phyloP scores from a whole-genome alignment of 2,797 vertebrate genomes.

The Anguilla anguilla region DNA sequence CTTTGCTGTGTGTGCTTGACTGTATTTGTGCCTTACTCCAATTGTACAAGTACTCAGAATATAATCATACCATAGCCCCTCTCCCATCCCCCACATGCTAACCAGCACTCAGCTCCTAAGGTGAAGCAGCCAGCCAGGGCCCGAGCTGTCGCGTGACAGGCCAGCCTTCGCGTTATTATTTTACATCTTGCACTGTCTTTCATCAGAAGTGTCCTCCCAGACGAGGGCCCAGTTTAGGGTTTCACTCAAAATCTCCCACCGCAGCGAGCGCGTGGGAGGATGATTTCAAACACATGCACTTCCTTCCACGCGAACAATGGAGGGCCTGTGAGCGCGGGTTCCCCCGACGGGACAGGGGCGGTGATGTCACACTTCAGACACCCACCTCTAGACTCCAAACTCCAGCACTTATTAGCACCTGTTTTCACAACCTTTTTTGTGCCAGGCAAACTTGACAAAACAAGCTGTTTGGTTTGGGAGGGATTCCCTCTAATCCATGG shows the following conservation, averaged over 20 bases:
- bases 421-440: conserved; percentile 53
- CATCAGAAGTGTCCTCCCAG: conserved; percentile 72
- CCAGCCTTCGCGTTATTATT: conserved; percentile 74
- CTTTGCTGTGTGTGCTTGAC: neutral
- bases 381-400: conserved; percentile 56
- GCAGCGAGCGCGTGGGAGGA: conserved; percentile 80
- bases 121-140: conserved; percentile 42
- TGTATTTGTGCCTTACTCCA: neutral
- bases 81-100: neutral
- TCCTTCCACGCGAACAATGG: conserved; percentile 77
- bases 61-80: neutral
- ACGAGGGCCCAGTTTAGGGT: conserved; percentile 61
- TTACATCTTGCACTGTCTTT: conserved; percentile 77
- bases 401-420: conserved; percentile 60
- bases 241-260: conserved; percentile 72
- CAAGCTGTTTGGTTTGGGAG: conserved; percentile 54
- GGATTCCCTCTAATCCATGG: conserved; percentile 23
- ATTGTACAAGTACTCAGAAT: neutral
- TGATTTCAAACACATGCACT: conserved; percentile 84
- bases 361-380: conserved; percentile 70
- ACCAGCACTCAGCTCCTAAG: conserved; percentile 22
- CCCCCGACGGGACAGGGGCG: conserved; percentile 50
- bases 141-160: conserved; percentile 65
- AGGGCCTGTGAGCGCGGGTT: conserved; percentile 70
- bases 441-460: conserved; percentile 21